A percentile compares a stretch with the other conserved stretches of the same genome.
Evolutionary conservation across 2,113 vertebrate species (phyloP).

Genomic region (Isichthys henryi): DNA sequence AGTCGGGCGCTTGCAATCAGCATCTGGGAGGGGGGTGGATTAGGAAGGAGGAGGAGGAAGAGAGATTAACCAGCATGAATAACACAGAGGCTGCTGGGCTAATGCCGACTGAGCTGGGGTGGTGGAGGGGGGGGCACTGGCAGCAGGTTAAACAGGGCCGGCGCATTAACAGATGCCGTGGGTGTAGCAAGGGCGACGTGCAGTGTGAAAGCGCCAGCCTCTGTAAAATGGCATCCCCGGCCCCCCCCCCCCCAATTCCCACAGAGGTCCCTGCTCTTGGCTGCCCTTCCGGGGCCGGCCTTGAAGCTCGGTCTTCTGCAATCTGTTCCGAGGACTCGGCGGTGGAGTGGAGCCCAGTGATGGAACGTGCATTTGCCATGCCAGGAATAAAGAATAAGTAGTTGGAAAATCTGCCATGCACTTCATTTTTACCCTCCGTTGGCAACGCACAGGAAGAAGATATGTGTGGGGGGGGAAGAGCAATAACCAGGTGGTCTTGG

Average conservation of each 20-base stretch:
- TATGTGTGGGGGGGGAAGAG: neutral
- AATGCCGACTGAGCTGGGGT: slow-evolving; percentile 29
- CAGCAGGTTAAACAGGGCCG: neutral
- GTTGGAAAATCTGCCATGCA: slow-evolving; percentile 34
- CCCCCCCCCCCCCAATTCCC: neutral
- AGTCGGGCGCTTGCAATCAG: slow-evolving; percentile 15
- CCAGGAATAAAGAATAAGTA: slow-evolving; percentile 43
- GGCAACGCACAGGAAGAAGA: neutral
- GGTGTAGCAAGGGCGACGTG: slow-evolving; percentile 22
- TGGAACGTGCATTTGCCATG: neutral
- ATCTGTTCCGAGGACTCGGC: neutral
- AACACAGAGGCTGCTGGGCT: slow-evolving; percentile 42
- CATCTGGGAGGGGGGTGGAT: slow-evolving; percentile 21
- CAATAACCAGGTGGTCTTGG: slow-evolving; percentile 45
- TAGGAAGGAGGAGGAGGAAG: slow-evolving; percentile 19
- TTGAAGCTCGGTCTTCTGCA: neutral
- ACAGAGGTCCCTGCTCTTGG: neutral
- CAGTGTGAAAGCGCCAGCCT: slow-evolving; percentile 27
- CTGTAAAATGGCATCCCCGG: slow-evolving; percentile 3
- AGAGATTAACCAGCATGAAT: slow-evolving; percentile 50
- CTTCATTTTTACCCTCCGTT: slow-evolving; percentile 44
- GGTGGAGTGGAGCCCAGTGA: neutral
- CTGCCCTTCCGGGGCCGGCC: neutral
- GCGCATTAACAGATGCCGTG: slow-evolving; percentile 26
- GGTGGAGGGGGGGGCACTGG: neutral